Evolutionary conservation across 1,140 invertebrate species (phyloP).

Genomic region (Augochlora pura): DNA sequence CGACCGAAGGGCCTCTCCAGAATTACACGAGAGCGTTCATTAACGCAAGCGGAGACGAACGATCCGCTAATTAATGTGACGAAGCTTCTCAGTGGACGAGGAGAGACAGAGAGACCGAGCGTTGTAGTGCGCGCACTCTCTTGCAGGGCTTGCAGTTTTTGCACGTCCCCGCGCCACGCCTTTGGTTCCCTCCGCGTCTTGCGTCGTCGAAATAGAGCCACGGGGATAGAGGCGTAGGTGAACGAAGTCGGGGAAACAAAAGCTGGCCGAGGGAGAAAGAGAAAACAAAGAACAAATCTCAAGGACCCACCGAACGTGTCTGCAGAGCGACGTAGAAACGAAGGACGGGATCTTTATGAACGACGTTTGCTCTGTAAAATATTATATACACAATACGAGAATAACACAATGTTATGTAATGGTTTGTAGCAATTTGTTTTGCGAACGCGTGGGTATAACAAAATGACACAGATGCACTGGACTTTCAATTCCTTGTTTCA

Average conservation of each 20-base stretch:
- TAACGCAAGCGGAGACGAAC: constrained; percentile 45
- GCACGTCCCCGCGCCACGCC: neutral
- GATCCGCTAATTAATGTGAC: constrained; percentile 65
- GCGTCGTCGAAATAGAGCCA: neutral
- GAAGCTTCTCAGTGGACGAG: constrained; percentile 58
- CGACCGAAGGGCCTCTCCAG: constrained; percentile 34
- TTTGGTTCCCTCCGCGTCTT: constrained; percentile 23
- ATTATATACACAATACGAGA: too few relatives aligned
- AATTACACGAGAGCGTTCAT: constrained; percentile 55
- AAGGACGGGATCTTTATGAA: too few relatives aligned
- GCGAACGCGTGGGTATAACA: too few relatives aligned
- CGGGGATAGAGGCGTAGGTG: neutral
- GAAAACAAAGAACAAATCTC: neutral
- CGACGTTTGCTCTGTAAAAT: too few relatives aligned
- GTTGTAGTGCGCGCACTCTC: constrained; percentile 30
- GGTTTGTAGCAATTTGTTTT: too few relatives aligned
- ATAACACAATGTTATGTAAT: too few relatives aligned
- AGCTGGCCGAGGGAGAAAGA: neutral
- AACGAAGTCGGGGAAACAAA: constrained; percentile 3
- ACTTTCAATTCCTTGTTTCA: too few relatives aligned
- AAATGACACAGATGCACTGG: too few relatives aligned
- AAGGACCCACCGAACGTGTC: neutral
- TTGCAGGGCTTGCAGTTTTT: constrained; percentile 38
- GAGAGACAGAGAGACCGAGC: neutral
- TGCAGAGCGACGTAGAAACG: too few relatives aligned